Evolutionary conservation across 92 coral and sea anemone species (phyloP).

Genomic region (Phenganax subtilis): DNA sequence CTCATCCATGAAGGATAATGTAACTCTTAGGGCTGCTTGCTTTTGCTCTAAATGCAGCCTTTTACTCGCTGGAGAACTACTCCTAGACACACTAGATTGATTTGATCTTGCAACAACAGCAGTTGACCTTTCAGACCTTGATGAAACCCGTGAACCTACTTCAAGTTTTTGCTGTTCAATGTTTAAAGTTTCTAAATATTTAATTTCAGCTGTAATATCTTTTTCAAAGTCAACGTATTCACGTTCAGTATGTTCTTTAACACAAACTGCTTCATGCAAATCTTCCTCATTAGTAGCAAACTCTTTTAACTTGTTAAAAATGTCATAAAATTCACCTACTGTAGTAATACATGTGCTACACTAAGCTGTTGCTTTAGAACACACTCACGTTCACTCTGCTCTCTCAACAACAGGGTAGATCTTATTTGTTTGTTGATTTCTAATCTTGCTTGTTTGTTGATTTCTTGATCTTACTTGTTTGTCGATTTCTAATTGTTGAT

Average conservation of each 20-base stretch:
- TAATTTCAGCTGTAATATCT: slow-evolving; percentile 21
- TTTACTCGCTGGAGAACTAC: background rate
- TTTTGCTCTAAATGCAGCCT: slow-evolving; percentile 7
- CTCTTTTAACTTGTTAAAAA: slow-evolving; percentile 24
- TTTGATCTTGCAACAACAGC: slow-evolving; percentile 6
- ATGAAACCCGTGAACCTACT: slow-evolving; percentile 1
- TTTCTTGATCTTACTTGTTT: slow-evolving; percentile 28
- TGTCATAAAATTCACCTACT: slow-evolving; percentile 19
- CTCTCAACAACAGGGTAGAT: slow-evolving; percentile 34
- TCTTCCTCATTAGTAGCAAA: slow-evolving; percentile 20
- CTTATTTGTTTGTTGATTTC: slow-evolving; percentile 21
- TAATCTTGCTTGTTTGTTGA: slow-evolving; percentile 15
- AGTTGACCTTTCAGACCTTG: slow-evolving; percentile 7
- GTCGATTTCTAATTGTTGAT: background rate
- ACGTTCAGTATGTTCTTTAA: background rate
- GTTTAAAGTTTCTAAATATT: slow-evolving; percentile 12
- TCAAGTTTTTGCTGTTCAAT: slow-evolving; percentile 36
- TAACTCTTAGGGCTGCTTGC: slow-evolving; percentile 27
- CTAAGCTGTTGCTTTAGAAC: slow-evolving; percentile 3
- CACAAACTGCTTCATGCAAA: background rate
- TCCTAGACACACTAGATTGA: background rate
- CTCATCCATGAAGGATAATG: slow-evolving; percentile 25
- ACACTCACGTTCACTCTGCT: slow-evolving; percentile 10
- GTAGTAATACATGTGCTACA: slow-evolving; percentile 24
- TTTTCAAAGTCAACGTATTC: slow-evolving; percentile 2